phyloP scores from a whole-genome alignment of 2,888 invertebrate genomes.

The Drosophila conformis region DNA sequence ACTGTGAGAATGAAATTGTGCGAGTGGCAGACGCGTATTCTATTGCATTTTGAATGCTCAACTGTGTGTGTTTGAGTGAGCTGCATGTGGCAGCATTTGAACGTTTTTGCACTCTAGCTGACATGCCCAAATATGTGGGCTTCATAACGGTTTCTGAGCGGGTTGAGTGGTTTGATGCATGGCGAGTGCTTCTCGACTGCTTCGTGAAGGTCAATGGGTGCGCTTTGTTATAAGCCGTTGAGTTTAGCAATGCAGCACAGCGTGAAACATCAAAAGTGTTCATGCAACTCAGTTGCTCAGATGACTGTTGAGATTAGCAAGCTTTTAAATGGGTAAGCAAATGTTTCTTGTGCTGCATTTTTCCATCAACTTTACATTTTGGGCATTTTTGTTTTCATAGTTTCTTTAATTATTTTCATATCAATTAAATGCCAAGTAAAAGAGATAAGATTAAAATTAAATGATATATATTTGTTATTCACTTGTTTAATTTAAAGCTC shows the following conservation, averaged over 20 bases:
- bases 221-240: conserved; percentile 26
- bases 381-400: background rate
- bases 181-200: conserved; percentile 37
- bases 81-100: conserved; percentile 54
- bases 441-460: background rate
- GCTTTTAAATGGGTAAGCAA: background rate
- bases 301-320: conserved; percentile 4
- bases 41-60: conserved; percentile 59
- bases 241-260: conserved; percentile 27
- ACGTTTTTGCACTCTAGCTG: conserved; percentile 38
- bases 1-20: conserved; percentile 58
- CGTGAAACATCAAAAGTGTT: conserved; percentile 27
- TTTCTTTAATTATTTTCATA: background rate
- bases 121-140: conserved; percentile 53
- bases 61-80: conserved; percentile 22
- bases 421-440: background rate
- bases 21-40: conserved; percentile 46
- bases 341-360: background rate
- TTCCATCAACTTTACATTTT: background rate
- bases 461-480: background rate
- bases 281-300: conserved; percentile 5
- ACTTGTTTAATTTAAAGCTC: background rate
- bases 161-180: conserved; percentile 41
- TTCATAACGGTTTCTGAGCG: conserved; percentile 52
- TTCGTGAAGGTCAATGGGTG: conserved; percentile 52